Percentiles rank a stretch among this genome's conserved stretches.
phyloP scores from a whole-genome alignment of 2,113 vertebrate genomes.

The Bufo gargarizans region DNA sequence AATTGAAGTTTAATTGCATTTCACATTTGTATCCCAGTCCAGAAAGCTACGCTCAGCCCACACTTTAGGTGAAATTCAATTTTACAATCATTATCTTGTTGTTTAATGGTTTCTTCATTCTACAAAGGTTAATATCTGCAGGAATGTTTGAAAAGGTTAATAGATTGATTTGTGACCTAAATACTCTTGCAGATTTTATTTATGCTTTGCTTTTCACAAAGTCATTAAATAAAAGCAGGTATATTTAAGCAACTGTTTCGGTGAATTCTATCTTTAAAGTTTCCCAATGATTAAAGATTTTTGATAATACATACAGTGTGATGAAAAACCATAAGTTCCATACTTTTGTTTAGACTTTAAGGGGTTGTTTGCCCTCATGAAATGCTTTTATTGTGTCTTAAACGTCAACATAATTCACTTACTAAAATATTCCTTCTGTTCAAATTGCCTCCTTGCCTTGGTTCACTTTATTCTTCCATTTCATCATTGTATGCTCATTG shows the following conservation, averaged over 20 bases:
- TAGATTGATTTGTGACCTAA: constrained; percentile 62
- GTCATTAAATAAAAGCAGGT: not conserved
- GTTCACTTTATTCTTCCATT: too few relatives aligned
- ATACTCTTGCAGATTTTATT: constrained; percentile 30
- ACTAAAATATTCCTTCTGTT: too few relatives aligned
- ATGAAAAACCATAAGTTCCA: not conserved
- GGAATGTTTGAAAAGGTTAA: constrained; percentile 64
- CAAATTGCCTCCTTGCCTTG: too few relatives aligned
- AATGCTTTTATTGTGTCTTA: too few relatives aligned
- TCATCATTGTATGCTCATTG: too few relatives aligned
- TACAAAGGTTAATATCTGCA: constrained; percentile 58
- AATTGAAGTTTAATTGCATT: constrained; percentile 56
- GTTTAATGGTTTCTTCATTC: constrained; percentile 62
- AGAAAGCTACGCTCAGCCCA: constrained; percentile 46
- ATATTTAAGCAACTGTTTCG: not conserved
- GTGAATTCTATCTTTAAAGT: not conserved
- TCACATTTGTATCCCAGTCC: constrained; percentile 53
- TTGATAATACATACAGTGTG: not conserved
- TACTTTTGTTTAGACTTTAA: not conserved
- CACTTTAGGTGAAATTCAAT: constrained; percentile 47
- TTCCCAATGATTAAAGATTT: not conserved
- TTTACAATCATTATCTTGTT: constrained; percentile 61
- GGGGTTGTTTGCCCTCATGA: too few relatives aligned
- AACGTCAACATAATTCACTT: too few relatives aligned
- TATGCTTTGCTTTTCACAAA: constrained; percentile 30